Evolutionary conservation across 1,140 invertebrate species (phyloP), one percentile per base, ranked within the genome.

Genomic region (Sitobion miscanthi): DNA sequence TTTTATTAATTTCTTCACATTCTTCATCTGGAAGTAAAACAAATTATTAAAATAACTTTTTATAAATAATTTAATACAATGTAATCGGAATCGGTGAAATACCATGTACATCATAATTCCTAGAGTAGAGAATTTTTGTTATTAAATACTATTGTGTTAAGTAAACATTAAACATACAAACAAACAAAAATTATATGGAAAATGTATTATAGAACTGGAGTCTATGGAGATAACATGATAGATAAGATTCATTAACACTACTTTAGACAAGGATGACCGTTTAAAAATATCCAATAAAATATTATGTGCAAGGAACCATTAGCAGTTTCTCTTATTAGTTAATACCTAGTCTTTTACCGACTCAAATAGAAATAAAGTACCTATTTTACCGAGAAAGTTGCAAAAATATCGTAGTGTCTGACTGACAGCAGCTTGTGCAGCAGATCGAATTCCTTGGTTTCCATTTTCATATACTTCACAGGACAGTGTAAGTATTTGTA

Each of bases 331-430:
- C 38, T 14, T 45, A 25, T 45, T 14, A 25, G 38, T 85, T 25
- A 42, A 8, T 42, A 42, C 2, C 25, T 45, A 47, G 9, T 87
- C 1, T 47, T 87, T 49, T 30, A 47, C 42, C 4, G 45, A 47
- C 25, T 87, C n/a, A 30, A 42, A 87, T 49, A 30, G 14, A 87
- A 87, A 87, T 49, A 45, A 87, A 30, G n/a, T 88, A 88, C 42
- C 14, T 47, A 86, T 86, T 85, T 95, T 95, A 97, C 97, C 97
- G 77, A 98, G 95, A 95, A 98, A 97, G 52, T 97, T 96, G 95
- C 97, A 98, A 94, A 98, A 98, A 1, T 97, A 97, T 69, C 97
- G 95, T 90, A 98, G 95, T 8, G 97, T 97, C 95, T 98, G 98
- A 93, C 97, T 97, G 7, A 97, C 97, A 1, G 98, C 97, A 5